Conservation (phyloP, 2,113 vertebrate species). For the Galbula dea region DNA sequence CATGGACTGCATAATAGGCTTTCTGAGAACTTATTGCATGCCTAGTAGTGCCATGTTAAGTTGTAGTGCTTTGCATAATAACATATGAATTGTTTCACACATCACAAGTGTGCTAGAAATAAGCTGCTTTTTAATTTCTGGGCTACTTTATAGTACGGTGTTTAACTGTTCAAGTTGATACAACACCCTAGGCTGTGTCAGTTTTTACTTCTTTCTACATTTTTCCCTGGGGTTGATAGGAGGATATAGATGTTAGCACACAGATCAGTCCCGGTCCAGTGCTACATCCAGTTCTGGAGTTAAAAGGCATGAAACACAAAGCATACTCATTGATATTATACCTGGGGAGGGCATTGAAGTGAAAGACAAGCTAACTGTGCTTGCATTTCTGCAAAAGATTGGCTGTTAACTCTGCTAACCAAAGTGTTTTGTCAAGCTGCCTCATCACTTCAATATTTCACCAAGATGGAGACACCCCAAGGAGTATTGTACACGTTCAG, state of each 20-base stretch:
- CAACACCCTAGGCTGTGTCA: neutral
- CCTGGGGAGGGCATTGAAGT: neutral
- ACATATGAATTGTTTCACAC: neutral
- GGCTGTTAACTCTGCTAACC: neutral
- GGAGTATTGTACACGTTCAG: neutral
- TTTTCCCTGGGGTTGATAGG: neutral
- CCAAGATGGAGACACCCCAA: neutral
- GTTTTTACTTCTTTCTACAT: neutral
- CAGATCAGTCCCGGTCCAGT: neutral
- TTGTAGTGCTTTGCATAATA: slow-evolving; percentile 23
- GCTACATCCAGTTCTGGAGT: neutral
- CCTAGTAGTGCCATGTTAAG: neutral
- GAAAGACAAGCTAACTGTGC: neutral
- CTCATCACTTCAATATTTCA: neutral
- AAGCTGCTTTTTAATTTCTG: neutral
- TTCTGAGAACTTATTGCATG: slow-evolving; percentile 9
- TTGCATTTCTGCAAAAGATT: neutral
- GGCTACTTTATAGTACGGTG: neutral
- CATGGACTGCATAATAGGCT: slow-evolving; percentile 7
- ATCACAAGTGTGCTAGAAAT: neutral
- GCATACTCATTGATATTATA: neutral
- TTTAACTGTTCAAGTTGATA: neutral
- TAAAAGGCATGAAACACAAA: neutral
- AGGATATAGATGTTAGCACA: neutral
- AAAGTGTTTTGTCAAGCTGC: neutral